Evolutionary conservation across 1,140 invertebrate genomes (phyloP), one percentile per base, ranked within the genome.

Genomic region (Pachypeltis micranthus): DNA sequence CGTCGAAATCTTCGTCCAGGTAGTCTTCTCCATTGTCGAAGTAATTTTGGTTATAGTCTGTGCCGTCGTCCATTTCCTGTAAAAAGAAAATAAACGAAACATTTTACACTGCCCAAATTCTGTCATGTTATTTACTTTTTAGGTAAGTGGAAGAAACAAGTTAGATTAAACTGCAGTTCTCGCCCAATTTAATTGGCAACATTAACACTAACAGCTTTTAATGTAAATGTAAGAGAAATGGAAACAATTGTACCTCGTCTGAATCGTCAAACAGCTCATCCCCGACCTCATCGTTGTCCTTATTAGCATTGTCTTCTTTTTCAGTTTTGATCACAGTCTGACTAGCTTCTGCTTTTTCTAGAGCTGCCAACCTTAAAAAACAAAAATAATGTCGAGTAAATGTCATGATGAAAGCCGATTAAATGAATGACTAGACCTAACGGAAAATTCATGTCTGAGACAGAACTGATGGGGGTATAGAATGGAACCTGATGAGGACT

Each of bases 21-120:
- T 88, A 91, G 26, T 79, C 82, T 75, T 92, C 90, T 16, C 90
- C 90, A 76, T 91, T 91, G 72, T 93, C 89, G 74, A 91, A 92
- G 71, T 73, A 80, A 70, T 61, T 75, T 66, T 70, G 68, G 70
- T 78, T 70, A 34, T 71, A 70, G 62, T 71, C 70, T 2, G 66
- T 70, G 23, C 68, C 70, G 59, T 70, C 70, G 59, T 71, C 69
- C 68, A 68, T 64, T 62, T 71, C 71, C 55, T 39, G 31, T 39
- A 39, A 16, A 16, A 16, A 39, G 16, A 39, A 39, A 39, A 39
- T 39, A 39, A 39, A 39, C 16, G 16, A 39, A 39, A 10, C 7
- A 39, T 70, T 68, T 62, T 67, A 62, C 2, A 68, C 47, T 54
- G 77, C 77, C 51, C 77, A 74, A 31, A 77, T 75, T 58, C 78